Conservation (phyloP, 2,113 vertebrate genomes). For the Butastur rufipennis region DNA sequence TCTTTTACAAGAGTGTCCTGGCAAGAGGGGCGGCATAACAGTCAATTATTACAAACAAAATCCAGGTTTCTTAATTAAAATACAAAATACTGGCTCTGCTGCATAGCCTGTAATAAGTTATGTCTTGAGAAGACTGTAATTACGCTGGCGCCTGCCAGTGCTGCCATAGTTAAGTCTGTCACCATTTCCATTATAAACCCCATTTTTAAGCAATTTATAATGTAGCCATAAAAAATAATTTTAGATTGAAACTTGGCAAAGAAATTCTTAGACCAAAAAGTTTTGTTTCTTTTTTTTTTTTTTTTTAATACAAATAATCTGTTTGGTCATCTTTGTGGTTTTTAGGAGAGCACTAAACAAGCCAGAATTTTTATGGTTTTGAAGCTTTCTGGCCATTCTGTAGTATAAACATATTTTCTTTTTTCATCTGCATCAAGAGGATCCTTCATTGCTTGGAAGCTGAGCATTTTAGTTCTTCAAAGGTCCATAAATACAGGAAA, state of each 20-base stretch:
- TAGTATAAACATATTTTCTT: not conserved
- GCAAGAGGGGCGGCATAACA: constrained; percentile 61
- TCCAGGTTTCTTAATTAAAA: constrained; percentile 82
- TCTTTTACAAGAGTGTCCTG: constrained; percentile 73
- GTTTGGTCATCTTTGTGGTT: constrained; percentile 8
- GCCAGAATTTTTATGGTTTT: not conserved
- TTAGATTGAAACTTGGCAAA: constrained; percentile 55
- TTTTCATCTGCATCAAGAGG: not conserved
- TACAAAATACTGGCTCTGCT: constrained; percentile 71
- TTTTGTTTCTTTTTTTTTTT: not conserved
- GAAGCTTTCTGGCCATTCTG: not conserved
- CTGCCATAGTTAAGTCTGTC: constrained; percentile 68
- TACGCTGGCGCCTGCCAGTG: constrained; percentile 68
- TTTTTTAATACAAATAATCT: not conserved
- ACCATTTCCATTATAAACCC: constrained; percentile 63
- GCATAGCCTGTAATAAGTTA: constrained; percentile 66
- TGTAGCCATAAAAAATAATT: constrained; percentile 42
- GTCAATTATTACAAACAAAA: constrained; percentile 81
- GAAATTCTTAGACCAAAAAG: constrained; percentile 1
- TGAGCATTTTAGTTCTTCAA: not conserved
- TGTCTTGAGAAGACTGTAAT: constrained; percentile 71
- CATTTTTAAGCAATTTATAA: constrained; percentile 62
- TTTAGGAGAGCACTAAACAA: constrained; percentile 12
- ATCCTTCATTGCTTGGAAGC: not conserved
- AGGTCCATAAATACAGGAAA: not conserved